Conservation (phyloP, 1,140 invertebrate genomes). For the Oedothorax gibbosus region DNA sequence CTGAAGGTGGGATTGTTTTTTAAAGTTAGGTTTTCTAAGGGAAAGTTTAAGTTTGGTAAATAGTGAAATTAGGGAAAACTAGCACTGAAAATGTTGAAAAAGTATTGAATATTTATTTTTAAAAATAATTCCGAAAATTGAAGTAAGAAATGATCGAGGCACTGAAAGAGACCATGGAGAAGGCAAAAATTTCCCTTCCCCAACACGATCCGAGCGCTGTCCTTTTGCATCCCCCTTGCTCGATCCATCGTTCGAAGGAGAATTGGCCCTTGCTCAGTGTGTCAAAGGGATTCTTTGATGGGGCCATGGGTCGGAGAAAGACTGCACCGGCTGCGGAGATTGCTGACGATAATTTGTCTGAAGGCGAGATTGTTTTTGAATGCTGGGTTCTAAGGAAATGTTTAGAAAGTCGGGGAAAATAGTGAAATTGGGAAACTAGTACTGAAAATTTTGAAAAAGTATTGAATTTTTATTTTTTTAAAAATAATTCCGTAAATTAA, state of each 20-base stretch:
- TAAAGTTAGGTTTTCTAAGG: neutral
- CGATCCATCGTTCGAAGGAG: slow-evolving; percentile 86
- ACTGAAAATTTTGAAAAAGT: too few relatives aligned
- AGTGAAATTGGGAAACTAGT: too few relatives aligned
- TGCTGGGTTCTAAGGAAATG: too few relatives aligned
- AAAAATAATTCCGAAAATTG: neutral
- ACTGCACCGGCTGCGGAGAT: slow-evolving; percentile 54
- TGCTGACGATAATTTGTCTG: slow-evolving; percentile 56
- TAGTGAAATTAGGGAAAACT: neutral
- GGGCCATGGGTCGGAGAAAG: slow-evolving; percentile 57
- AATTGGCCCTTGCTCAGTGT: slow-evolving; percentile 98
- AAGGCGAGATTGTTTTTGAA: slow-evolving; percentile 34
- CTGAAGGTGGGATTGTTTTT: slow-evolving; percentile 55
- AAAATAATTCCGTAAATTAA: too few relatives aligned
- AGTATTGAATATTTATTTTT: neutral
- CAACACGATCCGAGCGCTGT: slow-evolving; percentile 83
- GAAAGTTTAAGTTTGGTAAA: neutral
- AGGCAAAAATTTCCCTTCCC: slow-evolving; percentile 74
- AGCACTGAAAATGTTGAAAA: neutral
- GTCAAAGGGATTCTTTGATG: slow-evolving; percentile 76
- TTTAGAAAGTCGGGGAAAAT: too few relatives aligned
- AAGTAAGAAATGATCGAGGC: slow-evolving; percentile 79
- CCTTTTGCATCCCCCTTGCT: slow-evolving; percentile 87
- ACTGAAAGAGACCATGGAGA: slow-evolving; percentile 76
- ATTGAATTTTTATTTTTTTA: too few relatives aligned